Evolutionary conservation across 2,888 invertebrate genomes (phyloP).

Genomic region (Papilio gigon): DNA sequence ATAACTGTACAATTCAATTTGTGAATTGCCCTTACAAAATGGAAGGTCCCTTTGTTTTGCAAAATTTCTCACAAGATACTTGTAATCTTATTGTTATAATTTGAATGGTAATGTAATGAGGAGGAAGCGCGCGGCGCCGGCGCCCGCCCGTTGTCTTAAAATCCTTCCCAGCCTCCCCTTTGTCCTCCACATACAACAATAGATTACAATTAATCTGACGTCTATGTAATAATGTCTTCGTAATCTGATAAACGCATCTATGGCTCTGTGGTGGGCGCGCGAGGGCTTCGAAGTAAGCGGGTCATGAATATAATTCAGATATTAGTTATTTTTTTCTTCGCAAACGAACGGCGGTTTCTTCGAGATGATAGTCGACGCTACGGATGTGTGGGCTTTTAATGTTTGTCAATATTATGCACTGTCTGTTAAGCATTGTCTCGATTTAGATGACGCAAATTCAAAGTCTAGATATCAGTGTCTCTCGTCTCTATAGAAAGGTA

Average conservation of each 20-base stretch:
- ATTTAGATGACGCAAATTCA: too few relatives aligned
- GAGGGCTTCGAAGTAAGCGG: conserved; percentile 4
- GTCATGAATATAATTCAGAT: neutral
- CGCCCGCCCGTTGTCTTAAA: conserved; percentile 17
- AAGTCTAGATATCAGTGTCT: too few relatives aligned
- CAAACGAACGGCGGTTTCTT: too few relatives aligned
- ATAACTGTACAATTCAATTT: conserved; percentile 11
- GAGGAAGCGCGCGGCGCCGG: conserved; percentile 10
- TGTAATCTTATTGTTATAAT: conserved; percentile 35
- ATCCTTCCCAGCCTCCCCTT: conserved; percentile 29
- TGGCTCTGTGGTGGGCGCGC: neutral
- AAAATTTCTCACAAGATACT: conserved; percentile 16
- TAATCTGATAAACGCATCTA: conserved; percentile 33
- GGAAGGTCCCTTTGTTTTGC: conserved; percentile 27
- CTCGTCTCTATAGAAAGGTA: too few relatives aligned
- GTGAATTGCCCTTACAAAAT: conserved; percentile 21
- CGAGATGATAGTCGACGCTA: too few relatives aligned
- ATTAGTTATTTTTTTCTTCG: neutral
- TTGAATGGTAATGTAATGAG: conserved; percentile 28
- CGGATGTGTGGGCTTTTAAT: neutral
- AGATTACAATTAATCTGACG: conserved; percentile 36
- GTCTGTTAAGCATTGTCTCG: too few relatives aligned
- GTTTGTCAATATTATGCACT: neutral
- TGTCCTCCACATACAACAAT: conserved; percentile 31
- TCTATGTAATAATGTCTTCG: conserved; percentile 26